Base-by-base conservation (phyloP, 2,888 invertebrate genomes). In the Phyllotreta cruciferae region DNA sequence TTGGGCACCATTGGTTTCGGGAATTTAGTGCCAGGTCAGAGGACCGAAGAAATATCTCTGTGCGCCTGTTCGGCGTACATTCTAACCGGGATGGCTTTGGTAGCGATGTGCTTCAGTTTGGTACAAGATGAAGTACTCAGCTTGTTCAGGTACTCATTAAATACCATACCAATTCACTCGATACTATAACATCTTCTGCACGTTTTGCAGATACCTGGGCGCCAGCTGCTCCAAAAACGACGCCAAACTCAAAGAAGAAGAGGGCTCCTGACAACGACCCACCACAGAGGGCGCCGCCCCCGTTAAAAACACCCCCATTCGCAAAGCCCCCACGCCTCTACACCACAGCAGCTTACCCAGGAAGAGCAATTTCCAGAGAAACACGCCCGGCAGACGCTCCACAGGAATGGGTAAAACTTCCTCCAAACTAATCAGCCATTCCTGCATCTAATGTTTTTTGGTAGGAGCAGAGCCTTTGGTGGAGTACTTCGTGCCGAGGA, bases 71-170 rank as follows among this genome's bases (percentile, higher is more conserved):
- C 92, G 47, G 86, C 90, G 5, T 94, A 93, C 77, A 93, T 93
- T 63, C 82, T 93, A 64, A 86, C 92, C 37, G 93, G 93, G 49
- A 91, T 94, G 87, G 93, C 92, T 10, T 86, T 93, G 66, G 88
- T 93, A 53, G 93, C 93, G 39, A 93, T 92, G 90, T 93, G 93
- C 80, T 93, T 93, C 82, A 92, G 91, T 80, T 83, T 93, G 63
- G 90, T 93, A 56, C 93, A 92, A 79, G 92, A 92, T 74, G 92
- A 92, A 79, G 85, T 91, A 63, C 81, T 85, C 60, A 82, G 83
- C 68, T 81, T 86, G 69, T 82, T 86, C 64, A 53, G 67, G 52
- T 68, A 62, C 14, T 13, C 3, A 11, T 44, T 44, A 8, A 44
- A 13, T 44, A 7, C 10, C 4, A 4, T 3, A 41, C 4, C 10